These are phyloP conservation scores for Pseudachorutes palmiensis DNA, from an alignment of 1,140 invertebrate species.

Conservation along the genomic window DNA sequence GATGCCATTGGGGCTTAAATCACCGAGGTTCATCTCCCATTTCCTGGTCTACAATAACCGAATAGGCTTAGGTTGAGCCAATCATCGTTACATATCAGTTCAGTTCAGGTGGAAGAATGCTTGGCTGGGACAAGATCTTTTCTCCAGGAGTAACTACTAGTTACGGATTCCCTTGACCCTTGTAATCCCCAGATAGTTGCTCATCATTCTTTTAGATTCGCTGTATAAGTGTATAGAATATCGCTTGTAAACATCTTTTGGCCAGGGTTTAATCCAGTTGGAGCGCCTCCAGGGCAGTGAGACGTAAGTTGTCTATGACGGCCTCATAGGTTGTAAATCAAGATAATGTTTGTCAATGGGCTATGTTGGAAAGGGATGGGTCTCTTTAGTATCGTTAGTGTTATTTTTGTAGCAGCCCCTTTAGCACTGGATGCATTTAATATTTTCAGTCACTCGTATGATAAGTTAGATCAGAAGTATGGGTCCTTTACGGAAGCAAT, in stretches of 20 bases:
- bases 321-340: too few species aligned
- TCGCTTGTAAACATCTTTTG: too few species aligned
- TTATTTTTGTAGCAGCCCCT: slow-evolving; percentile 23
- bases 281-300: too few species aligned
- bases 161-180: too few species aligned
- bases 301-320: too few species aligned
- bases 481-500: slow-evolving; percentile 43
- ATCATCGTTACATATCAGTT: not conserved
- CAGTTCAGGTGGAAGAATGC: not conserved
- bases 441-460: slow-evolving; percentile 42
- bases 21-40: not conserved
- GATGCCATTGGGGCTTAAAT: not conserved
- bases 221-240: too few species aligned
- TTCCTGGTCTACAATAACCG: not conserved
- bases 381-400: slow-evolving; percentile 15
- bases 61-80: not conserved
- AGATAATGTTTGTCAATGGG: not conserved
- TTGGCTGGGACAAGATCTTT: not conserved
- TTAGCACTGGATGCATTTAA: slow-evolving; percentile 33
- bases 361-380: not conserved
- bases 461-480: slow-evolving; percentile 47
- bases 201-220: too few species aligned
- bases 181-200: too few species aligned
- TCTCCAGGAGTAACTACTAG: not conserved
- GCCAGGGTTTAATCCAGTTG: too few species aligned